A percentile compares a stretch with the other conserved stretches of the same genome.
These are phyloP conservation scores for Lepus oiostolus DNA, from an alignment of 2,797 vertebrate genomes.

Conservation along the genomic window DNA sequence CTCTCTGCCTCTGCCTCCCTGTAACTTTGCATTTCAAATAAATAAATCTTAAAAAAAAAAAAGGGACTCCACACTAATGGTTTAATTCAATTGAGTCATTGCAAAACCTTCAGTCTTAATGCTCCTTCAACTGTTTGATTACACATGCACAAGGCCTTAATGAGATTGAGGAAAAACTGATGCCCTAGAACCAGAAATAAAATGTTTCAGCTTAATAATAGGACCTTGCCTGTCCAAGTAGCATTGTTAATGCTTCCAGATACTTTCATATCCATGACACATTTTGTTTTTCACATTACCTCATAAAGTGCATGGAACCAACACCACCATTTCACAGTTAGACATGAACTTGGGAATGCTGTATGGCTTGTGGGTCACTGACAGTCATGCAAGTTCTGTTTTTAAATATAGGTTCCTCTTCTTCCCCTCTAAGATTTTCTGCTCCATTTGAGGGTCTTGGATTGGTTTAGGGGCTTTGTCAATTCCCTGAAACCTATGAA, in stretches of 20 bases:
- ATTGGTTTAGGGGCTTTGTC: not conserved
- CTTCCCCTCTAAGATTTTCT: not conserved
- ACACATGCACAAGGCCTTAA: not conserved
- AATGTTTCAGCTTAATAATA: not conserved
- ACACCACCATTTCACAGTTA: conserved; percentile 30
- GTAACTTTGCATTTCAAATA: too few species aligned
- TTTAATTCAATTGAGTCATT: not conserved
- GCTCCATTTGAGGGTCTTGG: not conserved
- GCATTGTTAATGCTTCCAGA: conserved; percentile 9
- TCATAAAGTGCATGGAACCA: not conserved
- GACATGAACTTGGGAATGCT: conserved; percentile 10
- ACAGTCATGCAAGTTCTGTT: not conserved
- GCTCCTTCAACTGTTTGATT: not conserved
- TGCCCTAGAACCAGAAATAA: conserved; percentile 25
- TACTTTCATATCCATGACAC: not conserved
- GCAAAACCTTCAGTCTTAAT: not conserved
- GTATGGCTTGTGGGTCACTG: not conserved
- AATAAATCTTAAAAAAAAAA: too few species aligned
- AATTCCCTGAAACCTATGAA: not conserved
- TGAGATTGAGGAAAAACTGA: not conserved
- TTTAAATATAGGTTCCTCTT: not conserved
- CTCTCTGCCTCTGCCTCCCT: too few species aligned
- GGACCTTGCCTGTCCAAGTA: not conserved
- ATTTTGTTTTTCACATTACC: not conserved
- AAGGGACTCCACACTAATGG: not conserved